Percentiles rank a stretch among this genome's conserved stretches.
These are phyloP conservation scores for Rhinichthys klamathensis DNA, from an alignment of 2,113 vertebrate genomes.

Conservation along the genomic window DNA sequence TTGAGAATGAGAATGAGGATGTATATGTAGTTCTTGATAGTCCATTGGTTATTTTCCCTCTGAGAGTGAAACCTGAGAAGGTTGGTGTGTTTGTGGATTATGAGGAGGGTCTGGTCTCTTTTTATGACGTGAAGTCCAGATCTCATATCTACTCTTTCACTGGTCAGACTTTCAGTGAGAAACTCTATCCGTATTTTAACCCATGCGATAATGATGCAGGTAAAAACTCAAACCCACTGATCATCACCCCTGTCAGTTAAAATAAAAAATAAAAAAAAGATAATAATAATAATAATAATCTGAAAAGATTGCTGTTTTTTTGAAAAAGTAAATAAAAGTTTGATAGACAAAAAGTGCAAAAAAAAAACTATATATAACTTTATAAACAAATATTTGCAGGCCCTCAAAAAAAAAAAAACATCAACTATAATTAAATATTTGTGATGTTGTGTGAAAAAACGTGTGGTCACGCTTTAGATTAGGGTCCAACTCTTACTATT, in stretches of 20 bases:
- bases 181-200: neutral
- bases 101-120: slow-evolving; percentile 1
- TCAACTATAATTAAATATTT: no score
- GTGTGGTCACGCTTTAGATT: no score
- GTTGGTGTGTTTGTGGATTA: slow-evolving; percentile 9
- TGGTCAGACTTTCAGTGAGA: neutral
- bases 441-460: no score
- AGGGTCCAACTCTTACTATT: no score
- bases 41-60: accelerated
- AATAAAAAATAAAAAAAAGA: no score
- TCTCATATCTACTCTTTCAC: neutral
- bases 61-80: neutral
- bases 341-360: no score
- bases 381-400: no score
- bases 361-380: no score
- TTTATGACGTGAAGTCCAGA: neutral
- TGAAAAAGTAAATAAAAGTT: no score
- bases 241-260: neutral
- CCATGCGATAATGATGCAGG: accelerated
- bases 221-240: neutral
- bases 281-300: neutral
- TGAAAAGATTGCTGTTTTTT: neutral
- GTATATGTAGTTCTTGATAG: accelerated
- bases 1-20: no score
- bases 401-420: no score